Evolutionary conservation across 2,797 vertebrate species (phyloP).

Genomic region (Buceros bicornis): DNA sequence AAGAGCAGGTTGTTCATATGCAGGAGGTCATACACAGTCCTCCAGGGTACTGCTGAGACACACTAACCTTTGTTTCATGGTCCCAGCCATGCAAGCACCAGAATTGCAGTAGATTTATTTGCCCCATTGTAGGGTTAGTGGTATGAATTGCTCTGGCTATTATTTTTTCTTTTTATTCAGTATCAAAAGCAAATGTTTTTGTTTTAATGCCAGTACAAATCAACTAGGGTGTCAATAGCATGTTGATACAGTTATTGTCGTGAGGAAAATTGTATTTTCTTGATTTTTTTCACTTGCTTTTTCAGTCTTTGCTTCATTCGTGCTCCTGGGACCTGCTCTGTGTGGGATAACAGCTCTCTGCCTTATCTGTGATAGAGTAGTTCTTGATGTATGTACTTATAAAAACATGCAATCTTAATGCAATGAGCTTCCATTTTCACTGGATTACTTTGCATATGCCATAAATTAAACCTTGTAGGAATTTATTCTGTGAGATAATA

Average conservation of each 20-base stretch:
- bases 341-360: neutral
- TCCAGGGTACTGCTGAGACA: neutral
- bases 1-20: neutral
- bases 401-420: neutral
- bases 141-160: neutral
- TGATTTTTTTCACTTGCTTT: neutral
- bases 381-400: accelerated
- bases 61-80: neutral
- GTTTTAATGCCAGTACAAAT: neutral
- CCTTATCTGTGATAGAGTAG: neutral
- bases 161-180: neutral
- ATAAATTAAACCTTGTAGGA: neutral
- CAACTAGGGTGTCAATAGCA: neutral
- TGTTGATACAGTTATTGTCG: accelerated
- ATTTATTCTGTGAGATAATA: neutral
- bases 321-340: neutral
- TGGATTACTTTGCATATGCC: neutral
- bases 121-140: neutral
- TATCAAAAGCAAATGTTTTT: neutral
- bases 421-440: neutral
- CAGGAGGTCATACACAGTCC: neutral
- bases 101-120: neutral
- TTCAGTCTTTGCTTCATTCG: neutral
- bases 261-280: neutral
- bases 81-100: neutral